phyloP scores from a whole-genome alignment of 37 sponge, comb jelly and placozoan species.

The Aplysina aerophoba region DNA sequence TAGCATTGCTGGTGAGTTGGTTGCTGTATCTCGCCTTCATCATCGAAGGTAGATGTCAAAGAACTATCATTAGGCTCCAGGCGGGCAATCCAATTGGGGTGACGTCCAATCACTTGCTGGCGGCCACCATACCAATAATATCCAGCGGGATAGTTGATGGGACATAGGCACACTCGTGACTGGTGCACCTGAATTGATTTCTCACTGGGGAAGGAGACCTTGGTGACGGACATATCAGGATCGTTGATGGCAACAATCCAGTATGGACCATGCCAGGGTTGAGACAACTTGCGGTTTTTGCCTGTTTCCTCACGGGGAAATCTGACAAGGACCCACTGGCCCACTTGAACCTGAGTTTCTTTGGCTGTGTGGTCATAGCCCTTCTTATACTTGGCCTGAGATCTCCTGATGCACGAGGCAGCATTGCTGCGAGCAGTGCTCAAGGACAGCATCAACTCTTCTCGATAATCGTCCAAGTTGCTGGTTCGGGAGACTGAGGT shows the following conservation, averaged over 20 bases:
- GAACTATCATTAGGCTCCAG: background rate
- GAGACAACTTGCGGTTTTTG: constrained; percentile 24
- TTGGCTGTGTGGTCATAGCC: constrained; percentile 22
- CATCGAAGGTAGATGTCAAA: background rate
- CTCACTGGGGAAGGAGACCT: constrained; percentile 54
- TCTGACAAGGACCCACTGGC: constrained; percentile 45
- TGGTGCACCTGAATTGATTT: constrained; percentile 44
- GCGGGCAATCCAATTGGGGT: constrained; percentile 2
- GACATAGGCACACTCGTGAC: constrained; percentile 44
- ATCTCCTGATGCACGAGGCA: constrained; percentile 18
- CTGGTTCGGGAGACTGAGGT: background rate
- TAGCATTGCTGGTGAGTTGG: background rate
- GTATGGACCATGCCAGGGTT: constrained; percentile 67
- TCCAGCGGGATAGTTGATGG: constrained; percentile 43
- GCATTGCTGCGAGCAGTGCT: constrained; percentile 27
- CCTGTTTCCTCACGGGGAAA: constrained; percentile 55
- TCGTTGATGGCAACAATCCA: constrained; percentile 14
- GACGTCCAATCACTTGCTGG: background rate
- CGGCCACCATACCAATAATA: constrained; percentile 59
- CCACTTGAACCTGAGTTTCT: background rate
- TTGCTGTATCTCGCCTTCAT: background rate
- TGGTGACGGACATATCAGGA: constrained; percentile 33
- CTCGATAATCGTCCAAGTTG: constrained; percentile 32
- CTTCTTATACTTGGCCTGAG: constrained; percentile 37
- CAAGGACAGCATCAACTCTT: constrained; percentile 40